Conservation (phyloP, 2,888 invertebrate genomes). For the Andrena bucephala region DNA sequence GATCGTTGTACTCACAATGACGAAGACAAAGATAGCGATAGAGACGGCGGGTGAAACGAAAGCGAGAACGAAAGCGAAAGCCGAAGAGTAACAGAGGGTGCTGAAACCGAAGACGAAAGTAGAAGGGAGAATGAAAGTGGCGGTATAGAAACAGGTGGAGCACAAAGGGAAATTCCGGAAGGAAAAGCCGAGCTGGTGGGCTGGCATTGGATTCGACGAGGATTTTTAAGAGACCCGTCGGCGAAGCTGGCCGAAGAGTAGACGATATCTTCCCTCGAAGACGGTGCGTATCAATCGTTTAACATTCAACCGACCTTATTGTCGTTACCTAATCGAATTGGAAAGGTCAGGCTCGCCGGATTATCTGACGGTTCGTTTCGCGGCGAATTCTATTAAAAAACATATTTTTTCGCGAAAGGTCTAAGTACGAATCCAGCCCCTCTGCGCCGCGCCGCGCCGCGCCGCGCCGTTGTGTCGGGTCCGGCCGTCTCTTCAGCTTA, state of each 20-base stretch:
- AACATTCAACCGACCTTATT: constrained; percentile 82
- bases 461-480: neutral
- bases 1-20: neutral
- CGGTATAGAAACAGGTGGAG: too few relatives aligned
- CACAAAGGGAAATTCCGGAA: too few relatives aligned
- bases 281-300: constrained; percentile 67
- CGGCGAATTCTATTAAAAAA: constrained; percentile 66
- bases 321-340: constrained; percentile 81
- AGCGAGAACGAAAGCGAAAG: neutral
- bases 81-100: neutral
- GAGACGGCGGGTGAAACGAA: neutral
- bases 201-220: neutral
- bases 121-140: too few relatives aligned
- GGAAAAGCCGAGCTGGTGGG: too few relatives aligned
- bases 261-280: constrained; percentile 42
- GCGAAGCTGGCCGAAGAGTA: neutral
- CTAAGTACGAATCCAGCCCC: constrained; percentile 42
- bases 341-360: constrained; percentile 79
- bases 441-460: too few relatives aligned
- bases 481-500: neutral
- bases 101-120: neutral
- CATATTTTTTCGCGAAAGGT: constrained; percentile 66
- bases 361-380: constrained; percentile 62
- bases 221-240: neutral
- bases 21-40: neutral